Evolutionary conservation across 2,888 invertebrate species (phyloP).

Genomic region (Quadroppia sp.): DNA sequence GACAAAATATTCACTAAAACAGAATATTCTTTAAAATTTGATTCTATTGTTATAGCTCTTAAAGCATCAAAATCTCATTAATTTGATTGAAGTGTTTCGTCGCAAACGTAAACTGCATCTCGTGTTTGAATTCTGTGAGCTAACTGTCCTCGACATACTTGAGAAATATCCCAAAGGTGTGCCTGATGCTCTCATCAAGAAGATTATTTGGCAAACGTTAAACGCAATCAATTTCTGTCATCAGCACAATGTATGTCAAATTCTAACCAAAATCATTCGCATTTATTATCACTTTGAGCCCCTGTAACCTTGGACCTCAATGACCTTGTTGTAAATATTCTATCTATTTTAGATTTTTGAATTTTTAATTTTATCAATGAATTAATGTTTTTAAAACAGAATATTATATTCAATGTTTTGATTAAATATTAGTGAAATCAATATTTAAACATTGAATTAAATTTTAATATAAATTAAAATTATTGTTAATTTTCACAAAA

Average conservation of each 20-base stretch:
- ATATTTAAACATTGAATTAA: too few species aligned
- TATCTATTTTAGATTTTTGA: too few species aligned
- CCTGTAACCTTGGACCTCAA: too few species aligned
- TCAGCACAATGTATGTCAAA: conserved; percentile 71
- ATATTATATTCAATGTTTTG: too few species aligned
- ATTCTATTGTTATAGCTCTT: conserved; percentile 67
- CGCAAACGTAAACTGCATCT: conserved; percentile 90
- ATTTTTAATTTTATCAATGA: too few species aligned
- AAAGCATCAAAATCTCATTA: conserved; percentile 95
- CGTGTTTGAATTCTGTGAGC: conserved; percentile 97
- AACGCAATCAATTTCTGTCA: conserved; percentile 96
- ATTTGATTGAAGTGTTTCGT: conserved; percentile 94
- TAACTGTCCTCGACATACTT: conserved; percentile 91
- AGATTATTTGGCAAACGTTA: conserved; percentile 90
- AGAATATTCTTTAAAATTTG: conserved; percentile 43
- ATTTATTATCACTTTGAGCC: too few species aligned
- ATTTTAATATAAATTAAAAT: too few species aligned
- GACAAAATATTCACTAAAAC: background rate
- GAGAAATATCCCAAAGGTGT: conserved; percentile 85
- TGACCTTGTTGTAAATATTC: too few species aligned
- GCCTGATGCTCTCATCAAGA: conserved; percentile 81
- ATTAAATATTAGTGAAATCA: too few species aligned
- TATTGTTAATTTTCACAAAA: too few species aligned
- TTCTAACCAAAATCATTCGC: too few species aligned
- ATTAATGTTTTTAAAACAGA: too few species aligned